Evolutionary conservation across 2,888 invertebrate species (phyloP).

Genomic region (Standfussiana lucernea): DNA sequence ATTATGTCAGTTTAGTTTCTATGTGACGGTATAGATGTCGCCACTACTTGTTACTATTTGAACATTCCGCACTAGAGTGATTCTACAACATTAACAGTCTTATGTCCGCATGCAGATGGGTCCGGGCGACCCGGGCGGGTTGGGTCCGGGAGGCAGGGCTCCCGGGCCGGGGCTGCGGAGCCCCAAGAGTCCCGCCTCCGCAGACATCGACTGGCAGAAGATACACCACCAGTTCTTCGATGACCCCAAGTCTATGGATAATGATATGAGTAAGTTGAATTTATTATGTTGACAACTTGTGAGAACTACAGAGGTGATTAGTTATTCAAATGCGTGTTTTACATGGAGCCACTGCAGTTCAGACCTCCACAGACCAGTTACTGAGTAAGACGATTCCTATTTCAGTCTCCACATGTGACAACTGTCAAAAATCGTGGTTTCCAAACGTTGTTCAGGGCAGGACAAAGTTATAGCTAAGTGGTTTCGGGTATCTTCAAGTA

Average conservation of each 20-base stretch:
- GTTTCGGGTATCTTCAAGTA: not conserved
- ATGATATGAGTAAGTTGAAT: slow-evolving; percentile 81
- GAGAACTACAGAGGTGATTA: not conserved
- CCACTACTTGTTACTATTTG: slow-evolving; percentile 1
- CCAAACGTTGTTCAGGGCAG: not conserved
- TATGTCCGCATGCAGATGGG: slow-evolving; percentile 81
- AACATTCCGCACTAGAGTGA: slow-evolving; percentile 17
- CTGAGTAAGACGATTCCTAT: not conserved
- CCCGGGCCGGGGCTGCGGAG: slow-evolving; percentile 81
- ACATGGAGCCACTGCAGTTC: not conserved
- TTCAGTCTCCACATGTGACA: too few species aligned
- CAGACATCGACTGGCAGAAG: slow-evolving; percentile 97
- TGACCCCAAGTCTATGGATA: slow-evolving; percentile 92
- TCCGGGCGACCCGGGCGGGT: slow-evolving; percentile 86
- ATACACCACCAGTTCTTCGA: slow-evolving; percentile 97
- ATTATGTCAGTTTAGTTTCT: not conserved
- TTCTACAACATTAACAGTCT: slow-evolving; percentile 55
- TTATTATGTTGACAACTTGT: not conserved
- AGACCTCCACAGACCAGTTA: not conserved
- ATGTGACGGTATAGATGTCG: not conserved
- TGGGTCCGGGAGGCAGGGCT: slow-evolving; percentile 76
- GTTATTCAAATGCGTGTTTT: not conserved
- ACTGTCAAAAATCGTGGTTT: not conserved
- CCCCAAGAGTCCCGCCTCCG: slow-evolving; percentile 86
- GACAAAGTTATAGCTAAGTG: not conserved